Percentiles rank a stretch among this genome's conserved stretches.
Conservation (phyloP, 2,888 invertebrate genomes). For the Dendrolimus pini region DNA sequence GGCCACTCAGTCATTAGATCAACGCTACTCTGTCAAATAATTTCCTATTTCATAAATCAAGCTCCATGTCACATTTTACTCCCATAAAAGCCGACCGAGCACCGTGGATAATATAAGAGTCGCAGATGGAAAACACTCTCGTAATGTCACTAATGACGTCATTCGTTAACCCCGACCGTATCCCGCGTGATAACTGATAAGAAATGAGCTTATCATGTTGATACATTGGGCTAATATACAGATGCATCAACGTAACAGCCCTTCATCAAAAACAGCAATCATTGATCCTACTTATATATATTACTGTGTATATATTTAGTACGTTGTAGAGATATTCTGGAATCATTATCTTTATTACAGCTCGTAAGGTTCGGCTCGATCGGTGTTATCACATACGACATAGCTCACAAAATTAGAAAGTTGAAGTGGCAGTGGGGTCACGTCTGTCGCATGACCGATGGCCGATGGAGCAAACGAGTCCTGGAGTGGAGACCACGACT, state of each 20-base stretch:
- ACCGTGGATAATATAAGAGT: constrained; percentile 6
- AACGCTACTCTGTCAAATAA: not conserved
- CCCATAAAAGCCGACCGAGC: not conserved
- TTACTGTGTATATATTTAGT: too few species aligned
- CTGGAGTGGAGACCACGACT: too few species aligned
- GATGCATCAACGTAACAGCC: constrained; percentile 29
- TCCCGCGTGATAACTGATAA: constrained; percentile 32
- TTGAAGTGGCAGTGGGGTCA: too few species aligned
- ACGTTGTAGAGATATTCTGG: too few species aligned
- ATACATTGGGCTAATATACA: constrained; percentile 44
- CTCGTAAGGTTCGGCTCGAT: too few species aligned
- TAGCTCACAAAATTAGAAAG: too few species aligned
- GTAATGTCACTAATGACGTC: constrained; percentile 32
- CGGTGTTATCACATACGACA: too few species aligned
- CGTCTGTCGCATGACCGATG: too few species aligned
- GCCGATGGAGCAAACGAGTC: too few species aligned
- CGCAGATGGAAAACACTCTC: constrained; percentile 27
- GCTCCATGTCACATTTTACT: not conserved
- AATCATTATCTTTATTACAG: too few species aligned
- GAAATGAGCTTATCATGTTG: constrained; percentile 51
- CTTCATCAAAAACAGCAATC: constrained; percentile 8
- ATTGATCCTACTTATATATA: too few species aligned
- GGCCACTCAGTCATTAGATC: not conserved
- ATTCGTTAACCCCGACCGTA: constrained; percentile 29
- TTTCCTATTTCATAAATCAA: not conserved